phyloP scores from a whole-genome alignment of 2,797 vertebrate genomes.

The Hemibagrus guttatus region DNA sequence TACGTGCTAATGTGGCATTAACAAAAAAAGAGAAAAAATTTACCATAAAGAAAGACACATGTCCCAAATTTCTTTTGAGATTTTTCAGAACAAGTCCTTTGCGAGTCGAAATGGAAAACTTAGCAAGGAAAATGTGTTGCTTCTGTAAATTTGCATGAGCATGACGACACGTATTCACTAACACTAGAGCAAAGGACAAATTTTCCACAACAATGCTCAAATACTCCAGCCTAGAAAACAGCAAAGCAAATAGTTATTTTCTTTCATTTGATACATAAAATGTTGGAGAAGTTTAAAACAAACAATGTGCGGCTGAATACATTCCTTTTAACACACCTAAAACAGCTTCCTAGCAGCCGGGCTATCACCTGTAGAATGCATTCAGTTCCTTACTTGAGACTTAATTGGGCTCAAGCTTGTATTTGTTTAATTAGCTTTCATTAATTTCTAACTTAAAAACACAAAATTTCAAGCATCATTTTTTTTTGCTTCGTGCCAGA shows the following conservation, averaged over 20 bases:
- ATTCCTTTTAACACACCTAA: background rate
- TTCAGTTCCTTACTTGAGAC: background rate
- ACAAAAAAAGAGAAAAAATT: background rate
- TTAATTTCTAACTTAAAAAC: background rate
- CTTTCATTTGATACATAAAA: background rate
- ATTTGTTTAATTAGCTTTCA: background rate
- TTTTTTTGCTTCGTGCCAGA: background rate
- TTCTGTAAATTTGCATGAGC: background rate
- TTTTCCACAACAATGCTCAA: background rate
- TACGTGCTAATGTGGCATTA: background rate
- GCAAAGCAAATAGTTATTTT: background rate
- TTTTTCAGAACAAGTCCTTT: background rate
- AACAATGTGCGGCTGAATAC: background rate
- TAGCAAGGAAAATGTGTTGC: background rate
- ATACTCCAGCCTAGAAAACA: background rate
- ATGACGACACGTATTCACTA: background rate
- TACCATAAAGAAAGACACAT: background rate
- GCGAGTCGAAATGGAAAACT: background rate
- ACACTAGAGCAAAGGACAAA: background rate
- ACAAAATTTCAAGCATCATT: background rate
- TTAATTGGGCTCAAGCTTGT: background rate
- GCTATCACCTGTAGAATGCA: background rate
- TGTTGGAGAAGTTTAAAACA: background rate
- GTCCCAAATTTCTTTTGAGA: background rate
- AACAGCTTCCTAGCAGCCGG: background rate